Conservation (phyloP, 2,888 invertebrate species). For the Brenthis daphne region DNA sequence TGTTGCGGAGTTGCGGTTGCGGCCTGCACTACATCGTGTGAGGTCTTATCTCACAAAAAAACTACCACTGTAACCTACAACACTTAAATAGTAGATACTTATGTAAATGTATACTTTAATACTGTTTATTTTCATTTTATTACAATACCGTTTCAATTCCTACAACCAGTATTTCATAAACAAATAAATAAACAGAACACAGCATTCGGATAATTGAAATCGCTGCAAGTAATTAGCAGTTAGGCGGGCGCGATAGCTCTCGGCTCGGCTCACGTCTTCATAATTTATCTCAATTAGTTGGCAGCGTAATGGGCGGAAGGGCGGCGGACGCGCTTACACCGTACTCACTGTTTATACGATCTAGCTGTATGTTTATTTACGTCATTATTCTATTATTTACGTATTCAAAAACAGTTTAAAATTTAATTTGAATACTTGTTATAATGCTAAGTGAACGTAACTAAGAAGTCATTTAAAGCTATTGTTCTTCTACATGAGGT, state of each 20-base stretch:
- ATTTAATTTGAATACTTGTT: too few species aligned
- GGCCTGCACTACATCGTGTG: conserved; percentile 34
- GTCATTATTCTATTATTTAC: background rate
- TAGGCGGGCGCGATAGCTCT: conserved; percentile 67
- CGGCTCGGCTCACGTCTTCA: conserved; percentile 73
- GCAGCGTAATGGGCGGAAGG: conserved; percentile 72
- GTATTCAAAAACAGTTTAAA: background rate
- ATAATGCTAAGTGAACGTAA: too few species aligned
- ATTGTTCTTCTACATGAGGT: background rate
- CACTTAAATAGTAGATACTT: background rate
- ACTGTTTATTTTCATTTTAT: background rate
- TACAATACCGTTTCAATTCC: conserved; percentile 2
- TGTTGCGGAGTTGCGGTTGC: conserved; percentile 55
- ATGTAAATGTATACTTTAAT: background rate
- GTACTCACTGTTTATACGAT: conserved; percentile 33
- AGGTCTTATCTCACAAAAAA: conserved; percentile 26
- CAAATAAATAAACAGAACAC: conserved; percentile 35
- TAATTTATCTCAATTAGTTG: conserved; percentile 80
- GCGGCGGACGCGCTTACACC: conserved; percentile 48
- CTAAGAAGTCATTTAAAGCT: background rate
- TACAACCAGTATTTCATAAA: conserved; percentile 25
- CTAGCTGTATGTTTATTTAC: conserved; percentile 18
- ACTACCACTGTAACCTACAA: conserved; percentile 5
- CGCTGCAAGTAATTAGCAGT: conserved; percentile 75
- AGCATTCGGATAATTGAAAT: conserved; percentile 67